Percentiles rank a stretch among this genome's conserved stretches.
phyloP scores from a whole-genome alignment of 2,888 invertebrate genomes.

The Andrena hattorfiana region DNA sequence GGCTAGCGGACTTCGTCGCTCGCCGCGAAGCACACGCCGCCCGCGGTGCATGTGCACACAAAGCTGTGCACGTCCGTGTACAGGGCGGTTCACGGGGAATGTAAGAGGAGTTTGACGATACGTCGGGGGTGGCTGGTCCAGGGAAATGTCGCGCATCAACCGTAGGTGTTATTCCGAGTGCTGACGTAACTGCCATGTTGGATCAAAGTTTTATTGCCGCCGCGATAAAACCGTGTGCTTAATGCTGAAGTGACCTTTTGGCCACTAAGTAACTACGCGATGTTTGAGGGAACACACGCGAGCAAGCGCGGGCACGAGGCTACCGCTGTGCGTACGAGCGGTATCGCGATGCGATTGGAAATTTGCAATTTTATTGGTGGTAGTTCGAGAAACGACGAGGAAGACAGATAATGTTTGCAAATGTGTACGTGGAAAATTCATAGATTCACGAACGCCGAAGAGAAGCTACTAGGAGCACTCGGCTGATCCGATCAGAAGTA shows the following conservation, averaged over 20 bases:
- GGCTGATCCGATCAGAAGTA: too few relatives aligned
- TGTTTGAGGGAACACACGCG: background rate
- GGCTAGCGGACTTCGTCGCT: conserved; percentile 58
- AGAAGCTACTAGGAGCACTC: too few relatives aligned
- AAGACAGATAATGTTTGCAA: too few relatives aligned
- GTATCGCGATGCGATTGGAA: background rate
- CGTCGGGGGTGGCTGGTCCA: background rate
- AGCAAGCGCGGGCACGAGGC: too few relatives aligned
- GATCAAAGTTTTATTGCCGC: conserved; percentile 1
- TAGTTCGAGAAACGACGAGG: too few relatives aligned
- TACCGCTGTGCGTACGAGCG: too few relatives aligned
- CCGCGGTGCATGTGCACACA: conserved; percentile 29
- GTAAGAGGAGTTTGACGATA: background rate
- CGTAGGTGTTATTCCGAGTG: background rate
- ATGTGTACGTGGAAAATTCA: too few relatives aligned
- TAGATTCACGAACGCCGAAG: too few relatives aligned
- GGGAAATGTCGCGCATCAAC: background rate
- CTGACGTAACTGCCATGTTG: background rate
- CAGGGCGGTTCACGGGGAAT: conserved; percentile 10
- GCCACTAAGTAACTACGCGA: background rate
- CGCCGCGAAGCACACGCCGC: conserved; percentile 40
- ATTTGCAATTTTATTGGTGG: background rate
- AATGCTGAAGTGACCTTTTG: background rate
- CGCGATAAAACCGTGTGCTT: background rate
- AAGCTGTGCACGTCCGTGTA: conserved; percentile 11